Evolutionary conservation across 2,113 vertebrate species (phyloP), one percentile per base, ranked within the genome.

Genomic region (Engystomops pustulosus): DNA sequence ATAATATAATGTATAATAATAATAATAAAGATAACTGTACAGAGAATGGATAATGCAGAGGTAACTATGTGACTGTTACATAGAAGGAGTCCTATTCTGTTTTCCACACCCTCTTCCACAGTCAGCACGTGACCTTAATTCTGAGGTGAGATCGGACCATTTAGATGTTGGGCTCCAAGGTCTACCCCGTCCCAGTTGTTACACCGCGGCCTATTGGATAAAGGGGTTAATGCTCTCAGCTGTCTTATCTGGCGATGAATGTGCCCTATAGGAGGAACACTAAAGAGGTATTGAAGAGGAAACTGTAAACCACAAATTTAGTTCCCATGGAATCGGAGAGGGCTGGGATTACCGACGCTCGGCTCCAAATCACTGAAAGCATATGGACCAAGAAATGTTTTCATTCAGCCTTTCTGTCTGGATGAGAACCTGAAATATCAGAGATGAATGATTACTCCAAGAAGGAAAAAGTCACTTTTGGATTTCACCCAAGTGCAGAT

Each of bases 251-350:
- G 60, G 30, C 67, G 38, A 36, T 5, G 32, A 27, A 14, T 11
- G n/a, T 11, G 74, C 49, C 53, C 11, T 55, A 69, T 38, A 23
- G 79, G 79, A 68, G 65, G 25, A 45, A 44, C 70, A 32, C 74
- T 62, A 49, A 49, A 83, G n/a, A 30, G 27, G 38, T 34, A 76
- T 49, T 32, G 55, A 83, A 76, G 55, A 75, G 70, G 55, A 83
- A 83, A 72, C 81, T 67, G 55, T 23, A 84, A 51, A 77, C 81
- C 72, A 77, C 81, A 77, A 77, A 68, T 84, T 65, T 77, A 47
- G 44, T 77, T 84, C 72, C 51, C 81, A 77, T 77, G 81, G 72
- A 77, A 84, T 32, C 18, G 47, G 71, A 77, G 55, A 83, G 58
- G 81, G 44, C 71, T 67, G 81, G 81, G 71, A 76, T 83, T 74